Evolutionary conservation across 2,113 vertebrate species (phyloP), one percentile per base, ranked within the genome.

Genomic region (Alouatta palliata): DNA sequence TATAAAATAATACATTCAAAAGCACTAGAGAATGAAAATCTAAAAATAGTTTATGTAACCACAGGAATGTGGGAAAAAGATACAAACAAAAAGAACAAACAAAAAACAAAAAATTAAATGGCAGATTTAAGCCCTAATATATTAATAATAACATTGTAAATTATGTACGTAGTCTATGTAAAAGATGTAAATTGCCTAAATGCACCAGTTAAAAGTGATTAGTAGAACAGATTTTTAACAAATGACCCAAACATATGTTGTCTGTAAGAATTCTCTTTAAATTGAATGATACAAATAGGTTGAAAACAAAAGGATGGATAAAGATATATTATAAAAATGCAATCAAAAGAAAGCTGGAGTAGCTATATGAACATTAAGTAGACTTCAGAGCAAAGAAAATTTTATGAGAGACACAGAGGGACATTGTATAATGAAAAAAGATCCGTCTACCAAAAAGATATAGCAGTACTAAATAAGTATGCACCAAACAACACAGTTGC

Each of bases 181-280:
- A 84, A 66, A 64, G 37, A 75, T 20, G 1, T 77, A 45, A 90
- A 52, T 58, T 49, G 10, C 93, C 52, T 84, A 77, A 93, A 77
- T 56, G 35, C 3, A 76, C 19, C 2, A 52, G 27, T 76, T 80
- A 82, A 79, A 71, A 84, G 70, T 58, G 14, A 81, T 71, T 89
- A 40, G 1, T 32, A 85, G 32, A 73, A 40, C 23, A 77, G 88
- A 76, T 35, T 94, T 49, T 91, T 68, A 5, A 32, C 40, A 92
- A 88, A n/a, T 91, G 58, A 70, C 19, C 32, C 6, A 58, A 70
- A 19, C 68, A 20, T 79, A 71, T 43, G 19, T 43, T 80, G 1
- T 80, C 84, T 86, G 10, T 83, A 66, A 85, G 54, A 95, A 79
- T 35, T 70, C 27, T 61, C 49, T 58, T 93, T 86, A 90, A 95